Base-by-base conservation (phyloP, 2,113 vertebrate genomes). In the Bostrychus sinensis region DNA sequence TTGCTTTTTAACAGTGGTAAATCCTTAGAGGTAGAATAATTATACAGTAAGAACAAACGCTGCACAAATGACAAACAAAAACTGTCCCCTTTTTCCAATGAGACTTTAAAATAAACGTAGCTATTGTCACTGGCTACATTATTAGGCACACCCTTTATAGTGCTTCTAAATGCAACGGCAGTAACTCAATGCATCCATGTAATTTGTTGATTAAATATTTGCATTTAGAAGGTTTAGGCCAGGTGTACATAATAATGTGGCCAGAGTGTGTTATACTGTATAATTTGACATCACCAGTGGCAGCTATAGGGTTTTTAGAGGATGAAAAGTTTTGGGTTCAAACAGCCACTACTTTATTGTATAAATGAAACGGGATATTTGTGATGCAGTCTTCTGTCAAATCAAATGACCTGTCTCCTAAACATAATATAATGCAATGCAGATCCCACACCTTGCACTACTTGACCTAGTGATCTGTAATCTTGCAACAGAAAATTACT, bases 21-120 rank as follows among this genome's bases (percentile, higher is more conserved):
- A 82, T 82, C 72, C 67, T 71, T 13, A 74, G 82, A 90, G 88
- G 84, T 89, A 89, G 85, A 84, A 79, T 75, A 75, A 68, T 69
- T n/a, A 56, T 53, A 61, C 81, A 81, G 73, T 36, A 58, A 66
- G 22, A 66, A 61, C 41, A 57, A 73, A 61, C 82, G 75, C 62
- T 72, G 51, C 9, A 51, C 62, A 74, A 73, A 56, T 19, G 20
- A 66, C 42, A 26, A 65, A 66, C 42, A 26, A 65, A 38, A 55
- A 68, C 48, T 8, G 11, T 39, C 10, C 37, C 37, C 13, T 39
- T 32, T 32, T 12, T 16, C 7, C 48, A n/a, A 3, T 8, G 14
- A 17, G 23, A 30, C 14, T 51, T 51, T 51, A 16, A 30, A 30
- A 51, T 30, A 14, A 51, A 65, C 37, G 34, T 19, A n/a, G 22